Evolutionary conservation across 2,888 invertebrate genomes (phyloP).

Genomic region (Chloroclysta siterata): DNA sequence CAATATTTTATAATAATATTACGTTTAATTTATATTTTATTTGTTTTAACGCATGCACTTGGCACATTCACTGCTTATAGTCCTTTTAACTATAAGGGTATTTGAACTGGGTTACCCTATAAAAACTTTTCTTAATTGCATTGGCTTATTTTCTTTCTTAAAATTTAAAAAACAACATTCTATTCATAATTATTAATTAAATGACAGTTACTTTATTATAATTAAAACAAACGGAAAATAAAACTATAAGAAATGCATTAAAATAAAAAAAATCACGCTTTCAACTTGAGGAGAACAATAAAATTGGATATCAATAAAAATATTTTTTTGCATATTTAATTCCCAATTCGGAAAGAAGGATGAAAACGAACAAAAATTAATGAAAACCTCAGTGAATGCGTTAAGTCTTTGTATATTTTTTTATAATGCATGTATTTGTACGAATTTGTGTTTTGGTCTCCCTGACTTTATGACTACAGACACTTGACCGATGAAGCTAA

Average conservation of each 20-base stretch:
- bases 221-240: too few species aligned
- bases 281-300: too few species aligned
- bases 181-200: too few species aligned
- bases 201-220: too few species aligned
- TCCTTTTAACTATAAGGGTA: too few species aligned
- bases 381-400: conserved; percentile 55
- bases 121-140: neutral
- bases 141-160: neutral
- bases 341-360: neutral
- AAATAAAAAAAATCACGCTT: too few species aligned
- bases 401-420: conserved; percentile 60
- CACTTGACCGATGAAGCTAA: too few species aligned
- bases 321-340: too few species aligned
- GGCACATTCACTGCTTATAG: conserved; percentile 62
- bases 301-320: too few species aligned
- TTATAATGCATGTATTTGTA: conserved; percentile 52
- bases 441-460: conserved; percentile 49
- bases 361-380: neutral
- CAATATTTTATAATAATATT: conserved; percentile 6
- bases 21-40: conserved; percentile 23
- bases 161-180: too few species aligned
- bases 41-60: conserved; percentile 52
- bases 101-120: too few species aligned
- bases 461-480: conserved; percentile 22
- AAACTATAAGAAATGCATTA: too few species aligned